These are phyloP conservation scores for Sinocyclocheilus anshuiensis DNA, from an alignment of 2,113 vertebrate species.

Conservation along the genomic window DNA sequence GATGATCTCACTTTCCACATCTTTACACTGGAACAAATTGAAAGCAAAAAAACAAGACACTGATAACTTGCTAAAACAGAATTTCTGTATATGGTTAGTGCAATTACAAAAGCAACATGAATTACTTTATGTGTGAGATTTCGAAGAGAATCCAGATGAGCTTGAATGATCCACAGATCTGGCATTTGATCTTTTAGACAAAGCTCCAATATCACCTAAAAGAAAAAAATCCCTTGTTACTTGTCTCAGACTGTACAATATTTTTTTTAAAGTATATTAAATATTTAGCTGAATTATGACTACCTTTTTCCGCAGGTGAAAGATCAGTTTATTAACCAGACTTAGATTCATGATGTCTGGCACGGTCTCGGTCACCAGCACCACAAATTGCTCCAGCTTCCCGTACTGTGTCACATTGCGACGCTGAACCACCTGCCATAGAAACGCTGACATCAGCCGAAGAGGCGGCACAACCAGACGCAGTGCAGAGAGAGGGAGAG, in stretches of 20 bases:
- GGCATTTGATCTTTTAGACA: slow-evolving; percentile 50
- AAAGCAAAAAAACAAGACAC: background rate
- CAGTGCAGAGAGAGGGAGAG: slow-evolving; percentile 54
- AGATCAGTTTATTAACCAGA: slow-evolving; percentile 70
- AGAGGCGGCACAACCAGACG: slow-evolving; percentile 57
- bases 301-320: slow-evolving; percentile 76
- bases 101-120: background rate
- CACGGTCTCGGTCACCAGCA: slow-evolving; percentile 59
- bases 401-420: slow-evolving; percentile 64
- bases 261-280: background rate
- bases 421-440: slow-evolving; percentile 67
- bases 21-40: slow-evolving; percentile 43
- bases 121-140: slow-evolving; percentile 52
- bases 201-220: slow-evolving; percentile 57
- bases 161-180: slow-evolving; percentile 53
- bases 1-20: slow-evolving; percentile 53
- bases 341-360: slow-evolving; percentile 71
- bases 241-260: background rate
- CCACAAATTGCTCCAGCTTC: slow-evolving; percentile 68
- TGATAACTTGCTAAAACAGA: background rate
- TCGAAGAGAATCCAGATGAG: slow-evolving; percentile 55
- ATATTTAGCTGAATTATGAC: background rate
- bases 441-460: slow-evolving; percentile 67
- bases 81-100: background rate
- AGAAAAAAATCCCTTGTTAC: background rate